Evolutionary conservation across 1,140 invertebrate genomes (phyloP).

Genomic region (Chlorops oryzae): DNA sequence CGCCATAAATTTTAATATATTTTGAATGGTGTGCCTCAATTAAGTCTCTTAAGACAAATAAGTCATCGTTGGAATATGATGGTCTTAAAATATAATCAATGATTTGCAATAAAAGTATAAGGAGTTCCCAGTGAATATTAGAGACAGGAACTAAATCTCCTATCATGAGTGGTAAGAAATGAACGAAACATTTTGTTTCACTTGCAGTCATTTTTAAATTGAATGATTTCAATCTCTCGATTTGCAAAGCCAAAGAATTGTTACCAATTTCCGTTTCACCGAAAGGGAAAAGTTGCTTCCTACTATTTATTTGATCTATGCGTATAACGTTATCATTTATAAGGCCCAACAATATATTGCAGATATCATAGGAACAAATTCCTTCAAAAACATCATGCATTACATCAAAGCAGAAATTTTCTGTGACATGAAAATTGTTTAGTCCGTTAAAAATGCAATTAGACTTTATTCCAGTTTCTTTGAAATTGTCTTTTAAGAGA

Average conservation of each 20-base stretch:
- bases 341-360: conserved; percentile 29
- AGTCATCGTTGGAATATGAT: background rate
- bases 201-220: conserved; percentile 26
- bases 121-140: conserved; percentile 25
- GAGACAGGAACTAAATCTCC: conserved; percentile 27
- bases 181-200: conserved; percentile 31
- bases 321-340: conserved; percentile 18
- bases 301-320: conserved; percentile 12
- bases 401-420: conserved; percentile 40
- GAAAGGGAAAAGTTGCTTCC: conserved; percentile 31
- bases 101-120: background rate
- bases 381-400: conserved; percentile 48
- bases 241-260: background rate
- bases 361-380: conserved; percentile 38
- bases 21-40: too few species aligned
- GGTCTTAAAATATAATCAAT: background rate
- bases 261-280: conserved; percentile 15
- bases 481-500: conserved; percentile 9
- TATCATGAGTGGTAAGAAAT: conserved; percentile 30
- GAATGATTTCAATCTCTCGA: conserved; percentile 18
- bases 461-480: conserved; percentile 35
- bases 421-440: conserved; percentile 36
- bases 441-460: conserved; percentile 35
- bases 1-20: too few species aligned
- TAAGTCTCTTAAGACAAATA: background rate